These are phyloP conservation scores for Pyrgilauda ruficollis DNA, from an alignment of 2,113 vertebrate genomes.

Conservation along the genomic window DNA sequence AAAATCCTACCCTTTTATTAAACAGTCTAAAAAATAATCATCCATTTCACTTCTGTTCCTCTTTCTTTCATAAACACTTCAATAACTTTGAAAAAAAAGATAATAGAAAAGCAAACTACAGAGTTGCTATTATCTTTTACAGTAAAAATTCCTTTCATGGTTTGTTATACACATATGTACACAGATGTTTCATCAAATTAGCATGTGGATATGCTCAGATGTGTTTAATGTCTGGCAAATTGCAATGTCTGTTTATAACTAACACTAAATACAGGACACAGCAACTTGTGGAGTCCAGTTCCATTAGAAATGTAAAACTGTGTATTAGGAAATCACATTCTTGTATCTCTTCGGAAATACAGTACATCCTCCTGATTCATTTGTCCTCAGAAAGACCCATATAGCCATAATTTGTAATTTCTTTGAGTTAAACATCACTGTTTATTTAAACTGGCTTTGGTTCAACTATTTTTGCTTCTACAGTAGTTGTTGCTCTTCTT, in stretches of 20 bases:
- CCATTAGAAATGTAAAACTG: not conserved
- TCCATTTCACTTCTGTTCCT: not conserved
- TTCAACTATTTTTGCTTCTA: not conserved
- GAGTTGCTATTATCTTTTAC: conserved; percentile 18
- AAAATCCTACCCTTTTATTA: conserved; percentile 4
- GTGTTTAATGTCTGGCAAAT: conserved; percentile 3
- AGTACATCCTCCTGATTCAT: not conserved
- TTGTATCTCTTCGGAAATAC: not conserved
- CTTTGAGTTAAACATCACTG: not conserved
- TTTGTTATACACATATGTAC: not conserved
- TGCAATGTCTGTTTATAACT: not conserved
- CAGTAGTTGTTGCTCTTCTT: not conserved
- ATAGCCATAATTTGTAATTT: not conserved
- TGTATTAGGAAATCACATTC: not conserved
- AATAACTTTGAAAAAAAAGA: not conserved
- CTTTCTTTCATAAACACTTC: not conserved
- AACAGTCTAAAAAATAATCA: not conserved
- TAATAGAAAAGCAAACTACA: not conserved
- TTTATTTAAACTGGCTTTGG: not conserved
- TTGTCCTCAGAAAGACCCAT: not conserved
- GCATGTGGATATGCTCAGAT: not conserved
- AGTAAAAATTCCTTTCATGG: not conserved
- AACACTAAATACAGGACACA: not conserved
- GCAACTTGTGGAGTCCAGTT: conserved; percentile 5
- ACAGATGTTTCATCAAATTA: conserved; percentile 28